Conservation (phyloP, 2,797 vertebrate species). For the Anolis apletophallus region DNA sequence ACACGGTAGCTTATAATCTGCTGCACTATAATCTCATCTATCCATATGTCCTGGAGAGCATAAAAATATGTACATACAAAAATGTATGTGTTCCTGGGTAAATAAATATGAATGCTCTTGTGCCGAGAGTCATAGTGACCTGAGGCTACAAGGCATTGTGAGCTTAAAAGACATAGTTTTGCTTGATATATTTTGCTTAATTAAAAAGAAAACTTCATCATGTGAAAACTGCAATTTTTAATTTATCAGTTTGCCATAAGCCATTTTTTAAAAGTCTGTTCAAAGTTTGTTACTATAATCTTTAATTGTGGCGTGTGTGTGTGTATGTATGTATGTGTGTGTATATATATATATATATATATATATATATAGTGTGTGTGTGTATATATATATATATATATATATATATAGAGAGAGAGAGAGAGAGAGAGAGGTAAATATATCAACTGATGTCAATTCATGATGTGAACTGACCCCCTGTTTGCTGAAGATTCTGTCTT, state of each 20-base stretch:
- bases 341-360: too few species aligned
- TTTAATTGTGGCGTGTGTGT: too few species aligned
- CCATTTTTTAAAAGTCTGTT: not conserved
- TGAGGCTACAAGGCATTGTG: not conserved
- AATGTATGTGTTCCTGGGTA: not conserved
- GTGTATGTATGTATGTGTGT: too few species aligned
- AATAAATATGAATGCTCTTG: not conserved
- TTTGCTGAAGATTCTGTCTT: not conserved
- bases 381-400: too few species aligned
- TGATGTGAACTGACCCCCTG: not conserved
- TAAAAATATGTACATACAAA: slow-evolving; percentile 1
- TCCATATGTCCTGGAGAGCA: not conserved
- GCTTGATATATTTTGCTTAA: not conserved
- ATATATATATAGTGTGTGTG: not conserved
- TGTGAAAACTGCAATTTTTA: not conserved
- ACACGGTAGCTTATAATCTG: not conserved
- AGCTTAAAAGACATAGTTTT: not conserved
- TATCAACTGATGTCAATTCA: not conserved
- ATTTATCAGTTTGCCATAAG: not conserved
- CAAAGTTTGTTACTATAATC: not conserved
- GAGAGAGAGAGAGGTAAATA: too few species aligned
- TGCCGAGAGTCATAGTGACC: not conserved
- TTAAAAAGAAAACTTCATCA: not conserved
- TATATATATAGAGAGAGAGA: not conserved
- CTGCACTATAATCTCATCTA: not conserved